These are phyloP conservation scores for Carduelis carduelis DNA, from an alignment of 2,797 vertebrate species.

Conservation along the genomic window DNA sequence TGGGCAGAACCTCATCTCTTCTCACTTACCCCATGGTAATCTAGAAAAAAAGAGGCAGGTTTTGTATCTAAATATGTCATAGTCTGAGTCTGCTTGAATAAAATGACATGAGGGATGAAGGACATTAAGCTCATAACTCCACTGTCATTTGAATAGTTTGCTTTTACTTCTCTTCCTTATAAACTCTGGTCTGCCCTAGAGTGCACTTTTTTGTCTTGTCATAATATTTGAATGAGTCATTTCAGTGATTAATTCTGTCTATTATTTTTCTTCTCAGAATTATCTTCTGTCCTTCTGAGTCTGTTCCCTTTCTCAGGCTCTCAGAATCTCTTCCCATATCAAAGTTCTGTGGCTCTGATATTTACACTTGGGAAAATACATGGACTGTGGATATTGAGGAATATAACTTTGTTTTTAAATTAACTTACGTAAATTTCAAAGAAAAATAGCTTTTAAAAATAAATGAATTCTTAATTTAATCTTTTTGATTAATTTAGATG, in stretches of 20 bases:
- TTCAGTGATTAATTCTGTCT: not conserved
- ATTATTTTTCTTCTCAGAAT: not conserved
- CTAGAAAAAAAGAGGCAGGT: not conserved
- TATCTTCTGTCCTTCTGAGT: not conserved
- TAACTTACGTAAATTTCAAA: not conserved
- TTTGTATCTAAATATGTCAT: not conserved
- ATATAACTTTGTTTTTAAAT: not conserved
- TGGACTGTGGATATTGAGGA: not conserved
- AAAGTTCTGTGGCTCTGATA: not conserved
- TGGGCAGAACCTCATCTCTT: not conserved
- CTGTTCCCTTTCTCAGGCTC: not conserved
- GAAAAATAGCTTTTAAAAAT: not conserved
- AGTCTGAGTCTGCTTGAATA: not conserved
- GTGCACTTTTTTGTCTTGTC: not conserved
- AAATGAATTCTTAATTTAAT: not conserved
- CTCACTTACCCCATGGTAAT: not conserved
- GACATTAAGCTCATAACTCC: rapidly evolving
- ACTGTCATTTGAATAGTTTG: not conserved
- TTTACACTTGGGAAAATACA: not conserved
- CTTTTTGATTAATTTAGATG: not conserved
- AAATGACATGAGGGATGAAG: not conserved
- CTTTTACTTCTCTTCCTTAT: not conserved
- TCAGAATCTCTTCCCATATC: not conserved
- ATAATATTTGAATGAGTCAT: not conserved
- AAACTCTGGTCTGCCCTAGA: not conserved